phyloP scores from a whole-genome alignment of 2,797 vertebrate genomes.

The Acipenser ruthenus region DNA sequence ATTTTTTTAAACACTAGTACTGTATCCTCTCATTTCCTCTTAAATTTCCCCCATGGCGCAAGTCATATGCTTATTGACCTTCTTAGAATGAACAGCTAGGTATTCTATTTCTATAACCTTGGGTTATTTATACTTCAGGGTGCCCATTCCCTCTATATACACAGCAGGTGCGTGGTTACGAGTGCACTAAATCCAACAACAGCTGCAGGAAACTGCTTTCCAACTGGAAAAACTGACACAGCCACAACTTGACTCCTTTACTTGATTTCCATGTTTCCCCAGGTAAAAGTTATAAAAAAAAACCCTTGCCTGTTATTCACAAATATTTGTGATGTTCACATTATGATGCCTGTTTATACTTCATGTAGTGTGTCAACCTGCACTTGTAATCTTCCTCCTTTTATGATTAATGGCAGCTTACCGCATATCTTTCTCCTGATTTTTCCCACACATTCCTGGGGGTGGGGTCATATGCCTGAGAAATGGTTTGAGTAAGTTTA shows the following conservation, averaged over 20 bases:
- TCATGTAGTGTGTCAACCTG: background rate
- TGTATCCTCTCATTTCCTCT: background rate
- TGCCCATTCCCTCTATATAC: slow-evolving; percentile 6
- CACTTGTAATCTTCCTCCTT: slow-evolving; percentile 44
- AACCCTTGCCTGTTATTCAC: background rate
- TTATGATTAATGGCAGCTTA: slow-evolving; percentile 43
- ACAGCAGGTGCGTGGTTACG: slow-evolving; percentile 2
- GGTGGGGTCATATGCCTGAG: slow-evolving; percentile 35
- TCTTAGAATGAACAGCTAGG: background rate
- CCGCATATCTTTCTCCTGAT: slow-evolving; percentile 45
- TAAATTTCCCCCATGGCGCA: background rate
- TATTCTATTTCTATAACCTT: slow-evolving; percentile 4
- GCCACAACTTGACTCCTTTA: background rate
- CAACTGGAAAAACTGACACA: background rate
- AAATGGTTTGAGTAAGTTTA: slow-evolving; percentile 11
- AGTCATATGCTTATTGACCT: background rate
- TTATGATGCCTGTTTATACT: background rate
- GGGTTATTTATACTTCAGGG: background rate
- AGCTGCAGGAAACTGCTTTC: slow-evolving; percentile 7
- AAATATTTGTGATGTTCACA: background rate
- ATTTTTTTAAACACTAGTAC: background rate
- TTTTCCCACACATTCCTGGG: slow-evolving; percentile 43
- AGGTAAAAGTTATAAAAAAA: background rate
- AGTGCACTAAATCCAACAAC: slow-evolving; percentile 9
- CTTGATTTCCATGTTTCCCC: background rate